A percentile compares a stretch with the other conserved stretches of the same genome.
These are phyloP conservation scores for Nerophis ophidion DNA, from an alignment of 2,113 vertebrate species.

Conservation along the genomic window DNA sequence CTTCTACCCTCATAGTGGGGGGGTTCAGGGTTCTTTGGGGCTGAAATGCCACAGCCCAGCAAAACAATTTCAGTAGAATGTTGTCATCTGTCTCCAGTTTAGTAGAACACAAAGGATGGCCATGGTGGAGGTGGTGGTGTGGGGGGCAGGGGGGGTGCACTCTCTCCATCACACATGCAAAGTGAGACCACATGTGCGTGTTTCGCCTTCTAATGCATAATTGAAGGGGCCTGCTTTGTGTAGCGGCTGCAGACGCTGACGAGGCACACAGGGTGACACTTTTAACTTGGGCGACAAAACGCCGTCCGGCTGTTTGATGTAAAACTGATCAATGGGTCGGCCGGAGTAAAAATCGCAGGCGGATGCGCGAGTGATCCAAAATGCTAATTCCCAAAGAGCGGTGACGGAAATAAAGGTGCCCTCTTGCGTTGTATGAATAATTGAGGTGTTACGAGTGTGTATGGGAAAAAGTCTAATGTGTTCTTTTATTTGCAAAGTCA, in stretches of 20 bases:
- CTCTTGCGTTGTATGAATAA: conserved; percentile 48
- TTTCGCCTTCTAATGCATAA: conserved; percentile 46
- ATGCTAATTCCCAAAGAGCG: conserved; percentile 19
- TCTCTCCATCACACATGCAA: conserved; percentile 12
- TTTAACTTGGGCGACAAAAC: conserved; percentile 47
- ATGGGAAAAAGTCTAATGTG: conserved; percentile 39
- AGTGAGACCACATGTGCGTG: conserved; percentile 29
- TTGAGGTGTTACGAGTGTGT: conserved; percentile 25
- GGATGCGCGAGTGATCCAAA: conserved; percentile 11
- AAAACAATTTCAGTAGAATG: conserved; percentile 20
- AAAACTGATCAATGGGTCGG: not conserved
- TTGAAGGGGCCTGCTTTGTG: conserved; percentile 34
- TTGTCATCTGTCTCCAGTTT: conserved; percentile 22
- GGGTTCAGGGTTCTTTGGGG: conserved; percentile 22
- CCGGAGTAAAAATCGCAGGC: not conserved
- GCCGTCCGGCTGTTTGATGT: conserved; percentile 29
- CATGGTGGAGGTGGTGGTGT: not conserved
- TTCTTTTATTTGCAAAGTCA: conserved; percentile 67
- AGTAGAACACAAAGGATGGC: not conserved
- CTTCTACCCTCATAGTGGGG: conserved; percentile 11
- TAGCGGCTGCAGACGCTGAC: conserved; percentile 41
- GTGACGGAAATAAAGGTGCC: conserved; percentile 35
- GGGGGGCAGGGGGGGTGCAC: not conserved
- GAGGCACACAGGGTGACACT: conserved; percentile 34
- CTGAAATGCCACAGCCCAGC: conserved; percentile 43